Percentiles rank a stretch among this genome's conserved stretches.
phyloP scores from a whole-genome alignment of 2,113 vertebrate genomes.

The Callorhinus ursinus region DNA sequence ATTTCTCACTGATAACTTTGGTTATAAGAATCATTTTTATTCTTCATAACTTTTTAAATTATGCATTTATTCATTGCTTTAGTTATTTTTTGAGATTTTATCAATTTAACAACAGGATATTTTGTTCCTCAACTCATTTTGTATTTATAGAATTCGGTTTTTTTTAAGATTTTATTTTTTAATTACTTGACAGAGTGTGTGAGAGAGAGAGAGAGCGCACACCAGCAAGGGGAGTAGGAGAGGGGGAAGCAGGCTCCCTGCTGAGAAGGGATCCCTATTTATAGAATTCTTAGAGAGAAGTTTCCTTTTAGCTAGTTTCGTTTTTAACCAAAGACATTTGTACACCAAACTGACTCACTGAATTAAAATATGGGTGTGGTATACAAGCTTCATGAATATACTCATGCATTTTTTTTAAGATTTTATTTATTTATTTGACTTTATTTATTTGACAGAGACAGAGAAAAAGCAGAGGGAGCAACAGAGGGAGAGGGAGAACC shows the following conservation, averaged over 20 bases:
- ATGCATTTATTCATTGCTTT: background rate
- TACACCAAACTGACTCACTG: background rate
- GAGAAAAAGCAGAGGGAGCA: background rate
- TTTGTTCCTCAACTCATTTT: background rate
- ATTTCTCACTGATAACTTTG: background rate
- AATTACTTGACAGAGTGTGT: background rate
- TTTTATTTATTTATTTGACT: background rate
- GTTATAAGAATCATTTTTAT: background rate
- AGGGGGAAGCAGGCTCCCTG: background rate
- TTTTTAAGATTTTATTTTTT: background rate
- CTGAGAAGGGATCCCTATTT: background rate
- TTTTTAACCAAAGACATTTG: background rate
- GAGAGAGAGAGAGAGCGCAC: no score
- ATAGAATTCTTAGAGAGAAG: background rate
- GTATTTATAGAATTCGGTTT: background rate
- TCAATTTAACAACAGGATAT: background rate
- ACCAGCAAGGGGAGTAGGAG: background rate
- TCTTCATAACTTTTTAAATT: background rate
- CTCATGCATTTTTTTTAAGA: background rate
- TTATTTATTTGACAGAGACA: background rate
- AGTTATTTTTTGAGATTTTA: background rate
- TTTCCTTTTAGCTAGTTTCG: background rate
- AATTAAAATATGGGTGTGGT: background rate
- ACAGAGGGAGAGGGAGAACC: background rate
- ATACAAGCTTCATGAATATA: background rate